Percentiles rank a stretch among this genome's conserved stretches.
Evolutionary conservation across 2,888 invertebrate genomes (phyloP).

Genomic region (Palloptera scutellata): DNA sequence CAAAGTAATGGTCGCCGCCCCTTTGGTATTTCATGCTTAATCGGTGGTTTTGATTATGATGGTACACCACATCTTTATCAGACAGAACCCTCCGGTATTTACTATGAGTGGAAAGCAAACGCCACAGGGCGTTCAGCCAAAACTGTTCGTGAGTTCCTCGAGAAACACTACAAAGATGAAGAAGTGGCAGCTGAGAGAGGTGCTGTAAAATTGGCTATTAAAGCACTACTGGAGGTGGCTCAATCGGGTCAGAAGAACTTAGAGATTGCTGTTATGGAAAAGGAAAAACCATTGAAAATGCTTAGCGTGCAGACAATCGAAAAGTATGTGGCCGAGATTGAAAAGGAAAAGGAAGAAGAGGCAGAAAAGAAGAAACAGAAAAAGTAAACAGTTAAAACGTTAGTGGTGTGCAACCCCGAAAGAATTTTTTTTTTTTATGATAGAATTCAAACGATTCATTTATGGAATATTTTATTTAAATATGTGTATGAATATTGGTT

Average conservation of each 20-base stretch:
- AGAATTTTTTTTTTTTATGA: too few relatives aligned
- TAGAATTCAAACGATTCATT: too few relatives aligned
- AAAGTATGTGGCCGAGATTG: constrained; percentile 92
- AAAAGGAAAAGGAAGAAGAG: constrained; percentile 97
- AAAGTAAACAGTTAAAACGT: constrained; percentile 56
- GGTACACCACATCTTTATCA: constrained; percentile 96
- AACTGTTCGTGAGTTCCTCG: constrained; percentile 96
- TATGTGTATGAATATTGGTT: too few relatives aligned
- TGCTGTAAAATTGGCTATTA: constrained; percentile 93
- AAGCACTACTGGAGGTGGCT: constrained; percentile 95
- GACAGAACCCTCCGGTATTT: constrained; percentile 99
- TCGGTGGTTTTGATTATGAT: constrained; percentile 98
- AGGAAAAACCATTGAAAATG: constrained; percentile 78
- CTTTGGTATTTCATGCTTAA: constrained; percentile 97
- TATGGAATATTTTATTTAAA: too few relatives aligned
- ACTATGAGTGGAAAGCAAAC: constrained; percentile 99
- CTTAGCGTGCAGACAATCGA: constrained; percentile 93
- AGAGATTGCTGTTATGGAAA: constrained; percentile 97
- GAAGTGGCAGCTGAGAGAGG: constrained; percentile 83
- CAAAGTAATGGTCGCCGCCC: constrained; percentile 99
- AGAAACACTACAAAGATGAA: constrained; percentile 93
- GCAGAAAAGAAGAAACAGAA: constrained; percentile 95
- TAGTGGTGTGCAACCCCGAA: too few relatives aligned
- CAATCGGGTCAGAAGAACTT: constrained; percentile 99
- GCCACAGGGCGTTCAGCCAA: constrained; percentile 98